Base-by-base conservation (phyloP, 35 echinoderm and acorn worm species). In the Ophiothrix spiculata region DNA sequence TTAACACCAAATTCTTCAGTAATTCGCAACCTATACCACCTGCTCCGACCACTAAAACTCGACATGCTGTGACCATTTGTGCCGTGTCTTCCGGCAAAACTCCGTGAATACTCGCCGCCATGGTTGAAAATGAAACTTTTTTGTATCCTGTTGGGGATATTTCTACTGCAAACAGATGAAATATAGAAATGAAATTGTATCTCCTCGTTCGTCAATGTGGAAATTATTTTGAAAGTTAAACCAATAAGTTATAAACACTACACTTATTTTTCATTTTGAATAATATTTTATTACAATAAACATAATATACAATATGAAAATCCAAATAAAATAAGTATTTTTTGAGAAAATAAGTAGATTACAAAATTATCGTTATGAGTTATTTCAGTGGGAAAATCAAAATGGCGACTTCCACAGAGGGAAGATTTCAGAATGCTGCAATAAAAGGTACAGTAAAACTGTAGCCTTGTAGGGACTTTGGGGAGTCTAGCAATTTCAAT, bases 21-120 rank as follows among this genome's bases (percentile, higher is more conserved):
- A 97, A 82, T 88, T 97, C 95, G 75, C 95, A 97, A 15, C 95
- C 95, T 46, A 97, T 97, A 38, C 95, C 95, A 36, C 95, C 95
- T n/a, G 95, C 95, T 40, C 95, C 95, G 35, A 97, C 95, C 31
- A 97, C 95, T 31, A 97, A 87, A 90, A 97, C 84, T 76, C 88
- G 92, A 80, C 91, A 90, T 32, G 77, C 80, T 32, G 85, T 85
- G 0, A 93, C 91, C 34, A 75, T 85, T 76, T 87, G 85, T 56
- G 87, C 88, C 36, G 85, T 56, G 39, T 88, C 80, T 90, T 91
- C 91, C 25, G 95, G 88, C 76, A 97, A 75, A 46, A 90, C 78
- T 77, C 82, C 86, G 35, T 84, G 39, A 35, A 88, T 60, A 76
- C 82, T 36, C 31, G 88, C 85, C 17, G 95, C 95, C 95, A 97